A percentile compares a stretch with the other conserved stretches of the same genome.
Conservation (phyloP, 1,140 invertebrate species). For the Acromyrmex echinatior region DNA sequence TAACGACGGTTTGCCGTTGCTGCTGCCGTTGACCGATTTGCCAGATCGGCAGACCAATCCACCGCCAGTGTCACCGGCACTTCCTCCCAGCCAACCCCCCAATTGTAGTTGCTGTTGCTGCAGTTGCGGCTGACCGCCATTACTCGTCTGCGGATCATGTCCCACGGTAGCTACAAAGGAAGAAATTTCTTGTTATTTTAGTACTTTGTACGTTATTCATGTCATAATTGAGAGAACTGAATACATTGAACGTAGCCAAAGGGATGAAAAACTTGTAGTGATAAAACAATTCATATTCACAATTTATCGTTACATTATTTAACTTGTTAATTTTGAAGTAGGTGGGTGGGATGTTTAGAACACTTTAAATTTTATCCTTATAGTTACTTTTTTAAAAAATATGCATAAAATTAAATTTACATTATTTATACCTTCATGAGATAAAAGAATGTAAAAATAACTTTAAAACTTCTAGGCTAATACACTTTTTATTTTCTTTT, state of each 20-base stretch:
- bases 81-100: conserved; percentile 58
- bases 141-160: conserved; percentile 81
- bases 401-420: too few relatives aligned
- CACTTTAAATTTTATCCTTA: too few relatives aligned
- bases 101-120: conserved; percentile 69
- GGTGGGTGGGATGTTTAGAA: too few relatives aligned
- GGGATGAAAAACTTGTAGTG: background rate
- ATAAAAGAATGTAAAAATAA: too few relatives aligned
- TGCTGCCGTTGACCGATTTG: conserved; percentile 69
- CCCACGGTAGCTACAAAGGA: conserved; percentile 79
- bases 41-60: conserved; percentile 64
- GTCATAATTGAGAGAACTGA: background rate
- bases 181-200: background rate
- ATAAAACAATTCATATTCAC: background rate
- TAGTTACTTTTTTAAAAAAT: too few relatives aligned
- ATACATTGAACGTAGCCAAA: background rate
- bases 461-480: too few relatives aligned
- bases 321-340: too few relatives aligned
- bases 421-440: too few relatives aligned
- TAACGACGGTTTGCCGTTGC: conserved; percentile 73
- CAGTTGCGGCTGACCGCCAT: conserved; percentile 76
- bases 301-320: background rate
- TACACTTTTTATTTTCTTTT: too few relatives aligned
- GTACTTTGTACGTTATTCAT: background rate
- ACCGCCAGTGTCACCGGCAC: conserved; percentile 64